Percentiles rank a stretch among this genome's conserved stretches.
Conservation (phyloP, 35 echinoderm and acorn worm genomes). For the Lytechinus pictus region DNA sequence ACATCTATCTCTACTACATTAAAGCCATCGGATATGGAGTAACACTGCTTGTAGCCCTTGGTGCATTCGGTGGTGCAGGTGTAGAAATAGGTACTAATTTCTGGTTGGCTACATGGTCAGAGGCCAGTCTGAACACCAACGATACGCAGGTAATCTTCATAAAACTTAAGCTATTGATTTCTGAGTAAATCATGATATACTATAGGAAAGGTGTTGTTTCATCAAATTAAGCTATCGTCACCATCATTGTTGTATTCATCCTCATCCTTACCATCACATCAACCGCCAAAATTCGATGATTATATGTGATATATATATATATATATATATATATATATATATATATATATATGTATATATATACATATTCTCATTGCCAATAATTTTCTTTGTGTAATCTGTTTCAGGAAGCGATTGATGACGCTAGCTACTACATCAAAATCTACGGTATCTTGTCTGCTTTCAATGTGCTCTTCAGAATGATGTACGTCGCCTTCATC, state of each 20-base stretch:
- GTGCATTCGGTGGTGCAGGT: conserved; percentile 54
- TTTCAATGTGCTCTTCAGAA: conserved; percentile 44
- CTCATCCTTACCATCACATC: background rate
- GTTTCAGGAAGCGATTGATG: background rate
- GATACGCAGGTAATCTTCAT: background rate
- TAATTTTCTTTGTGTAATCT: background rate
- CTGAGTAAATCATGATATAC: background rate
- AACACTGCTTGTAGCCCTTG: conserved; percentile 43
- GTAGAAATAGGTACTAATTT: conserved; percentile 76
- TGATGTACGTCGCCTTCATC: conserved; percentile 46
- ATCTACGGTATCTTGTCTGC: conserved; percentile 65
- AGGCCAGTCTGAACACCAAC: conserved; percentile 61
- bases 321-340: no score
- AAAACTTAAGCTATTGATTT: background rate
- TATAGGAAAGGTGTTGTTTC: background rate
- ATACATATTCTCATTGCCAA: background rate
- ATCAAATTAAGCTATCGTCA: background rate
- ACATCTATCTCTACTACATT: conserved; percentile 76
- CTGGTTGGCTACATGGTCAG: conserved; percentile 92
- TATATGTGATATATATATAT: no score
- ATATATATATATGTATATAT: no score
- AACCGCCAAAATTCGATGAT: no score
- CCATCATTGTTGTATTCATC: background rate
- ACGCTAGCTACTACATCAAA: conserved; percentile 63
- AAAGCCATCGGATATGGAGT: conserved; percentile 63